phyloP scores from a whole-genome alignment of 2,113 vertebrate genomes.

The Urocynchramus pylzowi region DNA sequence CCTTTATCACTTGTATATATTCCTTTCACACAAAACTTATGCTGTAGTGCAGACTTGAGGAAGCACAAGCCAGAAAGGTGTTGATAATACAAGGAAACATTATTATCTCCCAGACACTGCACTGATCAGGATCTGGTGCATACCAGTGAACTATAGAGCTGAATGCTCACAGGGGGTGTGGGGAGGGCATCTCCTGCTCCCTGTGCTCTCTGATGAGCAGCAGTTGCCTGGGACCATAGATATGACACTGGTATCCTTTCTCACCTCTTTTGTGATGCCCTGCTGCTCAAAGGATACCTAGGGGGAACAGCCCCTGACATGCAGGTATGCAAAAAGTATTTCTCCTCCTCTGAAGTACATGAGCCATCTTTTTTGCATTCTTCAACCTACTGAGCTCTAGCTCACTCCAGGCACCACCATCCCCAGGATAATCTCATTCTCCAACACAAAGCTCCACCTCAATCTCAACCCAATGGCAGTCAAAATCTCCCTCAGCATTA shows the following conservation, averaged over 20 bases:
- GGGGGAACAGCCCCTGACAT: neutral
- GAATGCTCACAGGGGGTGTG: neutral
- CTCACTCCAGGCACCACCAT: neutral
- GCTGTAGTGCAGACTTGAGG: neutral
- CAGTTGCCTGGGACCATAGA: neutral
- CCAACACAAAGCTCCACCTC: rapidly evolving
- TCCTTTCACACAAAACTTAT: neutral
- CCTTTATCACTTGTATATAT: neutral
- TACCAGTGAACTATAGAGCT: neutral
- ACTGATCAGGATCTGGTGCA: neutral
- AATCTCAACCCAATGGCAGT: neutral
- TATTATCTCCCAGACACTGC: neutral
- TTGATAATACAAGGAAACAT: neutral
- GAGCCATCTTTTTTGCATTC: neutral
- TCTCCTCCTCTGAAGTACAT: neutral
- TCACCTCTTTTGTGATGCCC: neutral
- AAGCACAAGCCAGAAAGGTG: neutral
- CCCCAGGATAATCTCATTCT: neutral
- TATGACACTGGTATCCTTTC: neutral
- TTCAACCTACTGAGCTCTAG: neutral
- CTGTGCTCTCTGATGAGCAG: neutral
- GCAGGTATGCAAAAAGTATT: neutral
- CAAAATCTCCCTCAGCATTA: neutral
- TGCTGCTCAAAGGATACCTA: neutral
- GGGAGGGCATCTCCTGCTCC: neutral